phyloP scores from a whole-genome alignment of 2,797 vertebrate genomes.

The Gymnodraco acuticeps region DNA sequence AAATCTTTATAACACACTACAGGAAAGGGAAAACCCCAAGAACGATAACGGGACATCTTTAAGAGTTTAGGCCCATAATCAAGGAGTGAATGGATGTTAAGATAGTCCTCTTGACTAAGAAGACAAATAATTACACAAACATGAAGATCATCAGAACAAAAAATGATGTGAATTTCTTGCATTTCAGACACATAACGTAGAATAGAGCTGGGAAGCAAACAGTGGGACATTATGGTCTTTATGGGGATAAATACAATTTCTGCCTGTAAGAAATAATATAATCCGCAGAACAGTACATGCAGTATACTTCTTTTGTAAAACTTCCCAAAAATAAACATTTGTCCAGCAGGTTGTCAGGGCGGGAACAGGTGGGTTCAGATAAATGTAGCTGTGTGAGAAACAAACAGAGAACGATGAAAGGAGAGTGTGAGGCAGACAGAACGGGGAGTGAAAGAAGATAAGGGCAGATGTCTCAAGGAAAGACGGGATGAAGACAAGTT shows the following conservation, averaged over 20 bases:
- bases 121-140: not conserved
- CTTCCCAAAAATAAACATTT: not conserved
- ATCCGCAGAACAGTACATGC: not conserved
- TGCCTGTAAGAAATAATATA: not conserved
- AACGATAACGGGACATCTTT: no score
- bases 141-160: not conserved
- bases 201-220: no score
- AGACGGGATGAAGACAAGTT: not conserved
- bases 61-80: no score
- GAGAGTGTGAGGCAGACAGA: slow-evolving; percentile 28
- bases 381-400: slow-evolving; percentile 23
- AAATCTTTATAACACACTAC: no score
- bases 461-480: slow-evolving; percentile 8
- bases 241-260: not conserved
- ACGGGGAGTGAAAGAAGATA: slow-evolving; percentile 32
- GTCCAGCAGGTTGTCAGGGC: not conserved
- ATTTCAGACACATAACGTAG: not conserved
- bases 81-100: no score
- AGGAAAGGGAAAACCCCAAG: no score
- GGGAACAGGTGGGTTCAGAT: slow-evolving; percentile 26
- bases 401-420: not conserved
- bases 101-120: no score
- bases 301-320: slow-evolving; percentile 5
- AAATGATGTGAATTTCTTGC: not conserved
- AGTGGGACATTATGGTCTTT: not conserved